Conservation (phyloP, 64 coral and sea anemone species). For the Montipora efflorescens region DNA sequence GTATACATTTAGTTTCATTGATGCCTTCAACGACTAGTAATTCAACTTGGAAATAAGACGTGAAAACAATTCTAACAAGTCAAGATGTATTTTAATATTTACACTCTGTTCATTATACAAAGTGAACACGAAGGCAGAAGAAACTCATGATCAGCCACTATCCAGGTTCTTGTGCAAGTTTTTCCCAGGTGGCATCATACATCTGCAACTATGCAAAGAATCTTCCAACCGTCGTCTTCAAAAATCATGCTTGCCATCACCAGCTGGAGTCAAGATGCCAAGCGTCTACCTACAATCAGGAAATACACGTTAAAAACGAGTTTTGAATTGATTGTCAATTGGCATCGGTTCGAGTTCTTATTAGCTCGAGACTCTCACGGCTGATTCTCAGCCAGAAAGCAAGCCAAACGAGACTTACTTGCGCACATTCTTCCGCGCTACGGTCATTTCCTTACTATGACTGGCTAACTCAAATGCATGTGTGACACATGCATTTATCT, state of each 20-base stretch:
- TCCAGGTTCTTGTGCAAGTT: slow-evolving; percentile 58
- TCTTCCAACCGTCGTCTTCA: slow-evolving; percentile 20
- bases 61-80: background rate
- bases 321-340: no score
- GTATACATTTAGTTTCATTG: no score
- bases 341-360: no score
- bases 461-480: no score
- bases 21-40: no score
- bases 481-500: no score
- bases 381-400: no score
- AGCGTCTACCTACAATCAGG: slow-evolving; percentile 66
- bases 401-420: no score
- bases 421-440: no score
- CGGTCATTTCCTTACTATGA: no score
- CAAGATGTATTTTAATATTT: slow-evolving; percentile 12
- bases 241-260: slow-evolving; percentile 45
- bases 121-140: background rate
- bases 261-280: background rate
- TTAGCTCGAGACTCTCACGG: no score
- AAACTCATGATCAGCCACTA: slow-evolving; percentile 42
- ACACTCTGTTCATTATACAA: slow-evolving; percentile 18
- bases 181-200: slow-evolving; percentile 70
- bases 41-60: background rate
- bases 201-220: background rate
- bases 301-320: background rate